Evolutionary conservation across 2,797 vertebrate species (phyloP), one percentile per base, ranked within the genome.

Genomic region (Aythya fuligula): DNA sequence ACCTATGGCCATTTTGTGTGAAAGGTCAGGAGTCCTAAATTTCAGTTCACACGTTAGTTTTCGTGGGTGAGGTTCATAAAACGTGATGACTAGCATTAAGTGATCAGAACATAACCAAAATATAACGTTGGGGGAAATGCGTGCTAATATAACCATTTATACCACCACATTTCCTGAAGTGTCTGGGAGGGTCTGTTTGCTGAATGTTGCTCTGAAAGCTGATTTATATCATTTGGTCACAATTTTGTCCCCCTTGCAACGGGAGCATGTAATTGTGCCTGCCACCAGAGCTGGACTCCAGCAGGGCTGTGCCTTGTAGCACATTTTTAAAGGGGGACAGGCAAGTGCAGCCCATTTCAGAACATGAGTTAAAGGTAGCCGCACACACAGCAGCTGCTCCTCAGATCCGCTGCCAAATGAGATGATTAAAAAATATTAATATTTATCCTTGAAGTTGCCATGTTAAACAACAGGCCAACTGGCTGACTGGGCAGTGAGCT

Each of bases 1-100:
- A 95, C 96, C 95, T 94, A 96, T 87, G 95, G 96, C 95, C 95
- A 67, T 83, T 90, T 94, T 38, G 70, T 76, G 87, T 80, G 92
- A 96, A 95, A 96, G 95, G 97, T 97, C 96, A 96, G 82, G 25
- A 89, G 80, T 94, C 85, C 96, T 96, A 91, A 96, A 96, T 97
- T 96, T 96, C 92, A 80, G 85, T 67, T 74, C 56, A 34, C 91
- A 80, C 73, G 71, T 90, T 90, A 73, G 88, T 84, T 87, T 95
- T 92, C 89, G 66, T 74, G 83, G 95, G 82, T 1, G 72, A 93
- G 74, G 61, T 87, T 94, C 75, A 36, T 96, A 94, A 97, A 95
- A 94, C 51, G 80, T 27, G 73, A 85, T 72, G 89, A 87, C 81
- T 94, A 76, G 54, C 56, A 71, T 69, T 87, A 87, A 90, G 54